Evolutionary conservation across 2,888 invertebrate genomes (phyloP).

Genomic region (Oscheius sp.): DNA sequence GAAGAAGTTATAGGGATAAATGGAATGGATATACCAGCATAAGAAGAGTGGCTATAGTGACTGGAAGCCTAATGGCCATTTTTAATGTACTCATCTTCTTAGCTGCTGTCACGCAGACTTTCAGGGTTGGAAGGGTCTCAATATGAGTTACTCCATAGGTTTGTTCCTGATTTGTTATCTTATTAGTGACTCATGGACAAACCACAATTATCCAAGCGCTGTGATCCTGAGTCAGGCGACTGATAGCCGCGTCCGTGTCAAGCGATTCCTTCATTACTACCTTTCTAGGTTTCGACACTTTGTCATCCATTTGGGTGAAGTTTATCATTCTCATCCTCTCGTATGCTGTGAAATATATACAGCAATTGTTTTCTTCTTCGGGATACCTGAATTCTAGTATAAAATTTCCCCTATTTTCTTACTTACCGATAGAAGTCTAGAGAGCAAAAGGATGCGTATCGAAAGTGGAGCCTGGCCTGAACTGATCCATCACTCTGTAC

Average conservation of each 20-base stretch:
- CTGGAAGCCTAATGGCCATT: constrained; percentile 58
- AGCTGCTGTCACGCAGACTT: constrained; percentile 60
- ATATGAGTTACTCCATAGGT: constrained; percentile 33
- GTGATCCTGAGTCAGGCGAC: constrained; percentile 42
- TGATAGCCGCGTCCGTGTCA: constrained; percentile 38
- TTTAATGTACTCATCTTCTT: constrained; percentile 63
- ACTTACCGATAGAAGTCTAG: constrained; percentile 56
- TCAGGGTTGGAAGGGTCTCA: constrained; percentile 45
- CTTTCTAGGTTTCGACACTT: constrained; percentile 26
- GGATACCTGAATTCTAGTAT: constrained; percentile 50
- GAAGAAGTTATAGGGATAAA: constrained; percentile 11
- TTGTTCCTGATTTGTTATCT: constrained; percentile 37
- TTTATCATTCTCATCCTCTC: constrained; percentile 44
- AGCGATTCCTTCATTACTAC: constrained; percentile 37
- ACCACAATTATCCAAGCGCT: constrained; percentile 47
- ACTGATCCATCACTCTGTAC: constrained; percentile 55
- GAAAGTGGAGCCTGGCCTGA: constrained; percentile 55
- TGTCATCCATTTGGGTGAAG: constrained; percentile 39
- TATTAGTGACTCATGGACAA: too few species aligned
- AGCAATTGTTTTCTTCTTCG: constrained; percentile 63
- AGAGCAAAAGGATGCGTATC: constrained; percentile 59
- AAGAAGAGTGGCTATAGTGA: constrained; percentile 59
- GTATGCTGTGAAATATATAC: constrained; percentile 49
- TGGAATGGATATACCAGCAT: constrained; percentile 50
- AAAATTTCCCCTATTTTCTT: not conserved